Percentiles rank a stretch among this genome's conserved stretches.
phyloP scores from a whole-genome alignment of 2,888 invertebrate genomes.

The Cheilosia urbana region DNA sequence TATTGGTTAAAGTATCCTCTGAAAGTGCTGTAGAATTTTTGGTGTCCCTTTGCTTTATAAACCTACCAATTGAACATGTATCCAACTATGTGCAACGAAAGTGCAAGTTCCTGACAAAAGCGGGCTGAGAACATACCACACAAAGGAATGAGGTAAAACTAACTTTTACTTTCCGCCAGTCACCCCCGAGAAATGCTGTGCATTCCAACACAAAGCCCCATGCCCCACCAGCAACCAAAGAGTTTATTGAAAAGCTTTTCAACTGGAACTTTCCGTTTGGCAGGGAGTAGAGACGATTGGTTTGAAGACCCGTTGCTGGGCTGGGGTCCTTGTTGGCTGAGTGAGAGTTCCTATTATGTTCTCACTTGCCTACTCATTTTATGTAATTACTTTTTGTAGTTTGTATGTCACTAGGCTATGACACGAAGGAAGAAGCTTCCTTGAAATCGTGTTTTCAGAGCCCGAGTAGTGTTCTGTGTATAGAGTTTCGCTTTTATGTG shows the following conservation, averaged over 20 bases:
- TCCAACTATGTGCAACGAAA: slow-evolving; percentile 6
- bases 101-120: slow-evolving; percentile 15
- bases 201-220: slow-evolving; percentile 27
- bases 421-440: slow-evolving; percentile 35
- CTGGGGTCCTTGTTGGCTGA: slow-evolving; percentile 40
- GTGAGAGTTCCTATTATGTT: slow-evolving; percentile 35
- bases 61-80: background rate
- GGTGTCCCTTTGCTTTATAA: slow-evolving; percentile 12
- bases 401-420: slow-evolving; percentile 58
- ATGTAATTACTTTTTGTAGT: slow-evolving; percentile 45
- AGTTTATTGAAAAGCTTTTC: slow-evolving; percentile 55
- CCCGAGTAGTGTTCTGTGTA: background rate
- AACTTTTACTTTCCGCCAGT: slow-evolving; percentile 50
- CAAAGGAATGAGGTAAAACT: slow-evolving; percentile 14
- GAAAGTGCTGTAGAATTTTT: slow-evolving; percentile 7
- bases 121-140: background rate
- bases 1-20: slow-evolving; percentile 4
- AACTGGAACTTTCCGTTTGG: slow-evolving; percentile 34
- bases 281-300: background rate
- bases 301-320: slow-evolving; percentile 32
- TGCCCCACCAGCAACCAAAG: slow-evolving; percentile 28
- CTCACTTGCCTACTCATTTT: slow-evolving; percentile 14
- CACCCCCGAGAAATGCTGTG: slow-evolving; percentile 8
- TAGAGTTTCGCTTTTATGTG: slow-evolving; percentile 7
- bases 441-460: slow-evolving; percentile 20